Evolutionary conservation across 2,888 invertebrate species (phyloP), one percentile per base, ranked within the genome.

Genomic region (Ophraella communa): DNA sequence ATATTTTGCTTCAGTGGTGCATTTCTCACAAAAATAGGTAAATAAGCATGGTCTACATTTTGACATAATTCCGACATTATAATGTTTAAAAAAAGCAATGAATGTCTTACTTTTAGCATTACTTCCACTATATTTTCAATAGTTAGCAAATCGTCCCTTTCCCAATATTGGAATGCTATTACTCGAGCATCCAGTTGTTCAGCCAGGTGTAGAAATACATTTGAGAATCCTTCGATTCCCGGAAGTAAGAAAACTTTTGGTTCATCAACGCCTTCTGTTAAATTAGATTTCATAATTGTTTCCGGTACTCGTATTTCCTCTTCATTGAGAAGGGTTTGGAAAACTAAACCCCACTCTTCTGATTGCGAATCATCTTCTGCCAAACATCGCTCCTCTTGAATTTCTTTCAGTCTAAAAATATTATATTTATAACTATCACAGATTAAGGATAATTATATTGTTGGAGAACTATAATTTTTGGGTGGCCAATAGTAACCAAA

Each of bases 211-310:
- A 86, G 85, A 73, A 89, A 71, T 0, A 81, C 83, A 0, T 83
- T 74, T 0, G 87, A 87, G n/a, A 86, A 85, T 0, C 91, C 91
- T 79, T 91, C 91, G 39, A 91, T 77, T 1, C 91, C 91, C 0
- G 91, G 90, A 69, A 91, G 79, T 71, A 90, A 81, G 75, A 88
- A 85, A 75, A 88, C 80, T 5, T 84, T 83, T 7, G 82, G 80
- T 23, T 70, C 68, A 4, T 54, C 52, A 5, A 17, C 1, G 10
- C 24, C 35, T 10, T 53, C 10, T 14, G 51, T 51, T 10, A 45
- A 10, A n/a, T 63, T 24, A 7, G 60, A 42, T 27, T 59, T 24
- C 1, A 67, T 45, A 18, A 4, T 35, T 4, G 62, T 4, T 23
- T 59, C 62, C 1, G 39, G 18, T 3, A 10, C 3, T 11, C 18